These are phyloP conservation scores for Lichenostomus cassidix DNA, from an alignment of 2,113 vertebrate species.

Conservation along the genomic window DNA sequence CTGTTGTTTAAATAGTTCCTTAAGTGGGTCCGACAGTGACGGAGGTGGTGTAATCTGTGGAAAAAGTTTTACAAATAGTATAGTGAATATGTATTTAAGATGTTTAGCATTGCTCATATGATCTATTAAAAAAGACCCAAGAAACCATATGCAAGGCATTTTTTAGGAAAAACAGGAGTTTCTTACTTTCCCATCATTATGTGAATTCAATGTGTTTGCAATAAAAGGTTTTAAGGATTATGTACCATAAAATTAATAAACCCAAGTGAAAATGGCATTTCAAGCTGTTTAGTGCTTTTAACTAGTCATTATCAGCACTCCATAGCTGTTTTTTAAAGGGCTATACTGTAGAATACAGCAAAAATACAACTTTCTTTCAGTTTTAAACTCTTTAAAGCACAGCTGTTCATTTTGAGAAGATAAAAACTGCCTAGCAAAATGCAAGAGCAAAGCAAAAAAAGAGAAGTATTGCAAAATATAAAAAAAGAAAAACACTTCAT, in stretches of 20 bases:
- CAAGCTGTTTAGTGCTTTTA: neutral
- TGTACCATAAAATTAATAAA: neutral
- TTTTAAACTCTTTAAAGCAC: neutral
- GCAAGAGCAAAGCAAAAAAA: neutral
- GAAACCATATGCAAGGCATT: neutral
- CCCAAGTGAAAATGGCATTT: neutral
- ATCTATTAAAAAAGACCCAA: neutral
- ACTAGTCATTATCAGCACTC: neutral
- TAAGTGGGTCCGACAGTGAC: conserved; percentile 92
- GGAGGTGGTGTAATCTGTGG: conserved; percentile 95
- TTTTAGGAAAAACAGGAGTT: neutral
- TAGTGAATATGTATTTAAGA: neutral
- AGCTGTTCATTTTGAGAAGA: neutral
- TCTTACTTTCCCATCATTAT: neutral
- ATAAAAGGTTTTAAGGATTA: neutral
- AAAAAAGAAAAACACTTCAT: neutral
- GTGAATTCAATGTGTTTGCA: neutral
- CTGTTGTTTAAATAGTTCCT: conserved; percentile 97
- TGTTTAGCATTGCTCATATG: neutral
- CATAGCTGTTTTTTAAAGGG: neutral
- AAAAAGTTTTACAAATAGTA: neutral
- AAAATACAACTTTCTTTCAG: neutral
- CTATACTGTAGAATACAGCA: neutral
- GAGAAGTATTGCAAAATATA: neutral
- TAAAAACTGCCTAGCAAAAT: neutral